Base-by-base conservation (phyloP, 2,888 invertebrate genomes). In the Agrochola litura region DNA sequence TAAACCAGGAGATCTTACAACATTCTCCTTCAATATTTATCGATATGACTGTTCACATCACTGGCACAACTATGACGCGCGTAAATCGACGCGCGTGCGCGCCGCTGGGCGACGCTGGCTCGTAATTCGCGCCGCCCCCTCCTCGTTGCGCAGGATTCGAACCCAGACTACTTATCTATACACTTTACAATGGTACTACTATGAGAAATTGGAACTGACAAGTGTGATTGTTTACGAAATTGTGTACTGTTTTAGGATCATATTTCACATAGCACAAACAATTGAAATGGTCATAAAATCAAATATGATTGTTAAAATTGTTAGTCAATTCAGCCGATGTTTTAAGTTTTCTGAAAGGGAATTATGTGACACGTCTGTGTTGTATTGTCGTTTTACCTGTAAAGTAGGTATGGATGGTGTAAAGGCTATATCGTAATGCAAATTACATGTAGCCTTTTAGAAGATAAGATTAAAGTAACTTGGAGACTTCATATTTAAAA, bases 61-160 rank as follows among this genome's bases (percentile, higher is more conserved):
- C 94, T 94, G 52, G 69, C 25, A 90, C 73, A 68, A 88, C 90
- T 93, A 91, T 92, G 93, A 92, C 92, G 94, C 95, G 96, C 96
- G 96, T 96, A 96, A 96, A 96, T 96, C 95, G 95, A 92, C 92
- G 94, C 96, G 96, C 96, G 96, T 96, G 96, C 94, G 94, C 95
- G 94, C 95, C 95, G 91, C 83, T 90, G 94, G 95, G 94, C 94
- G 93, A 92, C 91, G 90, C 93, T 87, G 84, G 91, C 91, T 95
- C 94, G 95, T 95, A 95, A 95, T 95, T 95, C 95, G 95, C 94
- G 94, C 93, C 93, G 92, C 93, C 92, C 93, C 91, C 92, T 85
- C 86, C 86, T 88, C 79, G 79, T 85, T 88, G 85, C 75, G 76
- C 77, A 49, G 78, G 83, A 83, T 82, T 83, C 81, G 87, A 83